Base-by-base conservation (phyloP, 2,888 invertebrate species). In the Campopleginae sp. region DNA sequence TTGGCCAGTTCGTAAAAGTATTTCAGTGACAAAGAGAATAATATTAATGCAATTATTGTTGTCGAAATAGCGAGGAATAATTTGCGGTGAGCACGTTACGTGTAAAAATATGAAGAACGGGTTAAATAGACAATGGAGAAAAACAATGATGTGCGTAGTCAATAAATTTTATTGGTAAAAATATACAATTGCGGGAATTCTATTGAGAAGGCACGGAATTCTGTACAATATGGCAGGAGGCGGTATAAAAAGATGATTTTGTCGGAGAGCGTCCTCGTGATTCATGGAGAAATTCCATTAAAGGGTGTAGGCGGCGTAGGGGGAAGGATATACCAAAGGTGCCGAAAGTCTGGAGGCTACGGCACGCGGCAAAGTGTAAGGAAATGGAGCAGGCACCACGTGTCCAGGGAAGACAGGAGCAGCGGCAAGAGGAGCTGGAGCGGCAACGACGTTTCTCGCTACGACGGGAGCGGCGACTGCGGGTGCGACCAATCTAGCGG, bases 291-390 rank as follows among this genome's bases (percentile, higher is more conserved):
- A 74, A 68, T 78, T 68, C 2, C 71, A 75, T 61, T 42, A 79
- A 51, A 85, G 75, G 5, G 82, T 61, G 61, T 86, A 84, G 10
- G 87, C 82, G 17, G 84, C 82, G 61, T 85, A 87, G 38, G 82
- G 78, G 7, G 85, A 89, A 48, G 88, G 54, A 65, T 88, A 88
- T 8, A 83, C 77, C 2, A 80, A 23, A 58, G 89, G 88, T 42
- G 87, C 84, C 38, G 87, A 70, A 10, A 91, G 72, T 87, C 91
- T 90, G 4, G 90, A 85, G 33, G 91, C 91, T 23, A 91, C 90
- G 6, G 91, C 91, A 44, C 91, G 86, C 10, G 91, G 91, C 6
- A 91, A 48, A 14, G 90, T 87, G 74, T 90, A 90, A 6, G 88
- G 85, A 68, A 85, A 8, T 10, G 88, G 81, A 7, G 86, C 82